Percentiles rank a stretch among this genome's conserved stretches.
These are phyloP conservation scores for Drosophila nigrodunni DNA, from an alignment of 1,140 invertebrate genomes.

Conservation along the genomic window DNA sequence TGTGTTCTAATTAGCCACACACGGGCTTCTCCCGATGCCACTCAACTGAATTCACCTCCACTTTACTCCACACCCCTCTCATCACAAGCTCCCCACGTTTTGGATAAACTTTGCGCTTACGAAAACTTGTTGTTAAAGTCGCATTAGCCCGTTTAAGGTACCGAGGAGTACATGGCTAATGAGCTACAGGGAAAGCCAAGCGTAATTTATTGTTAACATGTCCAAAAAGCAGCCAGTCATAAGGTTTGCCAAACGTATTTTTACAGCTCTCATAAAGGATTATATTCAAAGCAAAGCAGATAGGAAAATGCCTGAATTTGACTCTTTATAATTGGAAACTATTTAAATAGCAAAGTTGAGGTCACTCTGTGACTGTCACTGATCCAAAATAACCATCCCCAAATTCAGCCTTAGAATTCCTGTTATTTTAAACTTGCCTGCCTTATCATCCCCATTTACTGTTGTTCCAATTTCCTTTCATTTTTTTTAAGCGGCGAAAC, in stretches of 20 bases:
- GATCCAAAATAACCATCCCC: not conserved
- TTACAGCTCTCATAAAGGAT: conserved; percentile 37
- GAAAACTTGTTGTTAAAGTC: conserved; percentile 75
- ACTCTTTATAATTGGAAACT: conserved; percentile 30
- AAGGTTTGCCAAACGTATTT: conserved; percentile 38
- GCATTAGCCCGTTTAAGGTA: conserved; percentile 69
- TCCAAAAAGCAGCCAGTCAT: conserved; percentile 28
- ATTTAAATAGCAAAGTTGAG: conserved; percentile 38
- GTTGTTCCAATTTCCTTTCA: conserved; percentile 15
- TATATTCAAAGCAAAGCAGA: not conserved
- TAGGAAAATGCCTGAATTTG: not conserved
- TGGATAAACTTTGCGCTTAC: conserved; percentile 51
- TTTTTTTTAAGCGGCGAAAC: conserved; percentile 38
- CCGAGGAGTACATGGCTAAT: conserved; percentile 47
- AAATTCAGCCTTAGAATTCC: conserved; percentile 1
- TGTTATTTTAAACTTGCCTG: not conserved
- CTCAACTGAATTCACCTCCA: not conserved
- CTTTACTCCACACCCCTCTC: not conserved
- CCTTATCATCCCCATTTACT: conserved; percentile 14
- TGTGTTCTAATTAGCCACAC: conserved; percentile 80
- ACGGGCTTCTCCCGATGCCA: conserved; percentile 45
- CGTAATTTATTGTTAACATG: conserved; percentile 66
- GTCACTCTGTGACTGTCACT: conserved; percentile 11
- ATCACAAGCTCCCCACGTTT: not conserved
- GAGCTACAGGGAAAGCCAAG: conserved; percentile 40